Evolutionary conservation across 2,113 vertebrate genomes (phyloP).

Genomic region (Serilophus lunatus): DNA sequence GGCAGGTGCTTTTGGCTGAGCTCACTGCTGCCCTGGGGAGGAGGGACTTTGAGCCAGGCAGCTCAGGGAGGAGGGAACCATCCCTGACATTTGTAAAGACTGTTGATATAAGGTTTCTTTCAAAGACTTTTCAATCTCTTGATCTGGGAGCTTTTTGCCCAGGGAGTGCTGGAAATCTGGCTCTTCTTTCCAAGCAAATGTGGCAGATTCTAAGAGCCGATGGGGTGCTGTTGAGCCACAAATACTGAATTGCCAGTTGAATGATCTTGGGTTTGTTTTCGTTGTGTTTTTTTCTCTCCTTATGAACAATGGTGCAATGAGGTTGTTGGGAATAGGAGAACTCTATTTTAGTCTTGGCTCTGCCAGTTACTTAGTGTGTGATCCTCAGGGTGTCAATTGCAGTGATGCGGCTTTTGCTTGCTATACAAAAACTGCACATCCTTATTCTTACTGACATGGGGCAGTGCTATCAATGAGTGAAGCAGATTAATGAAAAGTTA

Average conservation of each 20-base stretch:
- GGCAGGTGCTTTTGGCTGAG: constrained; percentile 42
- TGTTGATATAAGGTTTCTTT: constrained; percentile 39
- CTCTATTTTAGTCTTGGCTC: neutral
- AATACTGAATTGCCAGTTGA: constrained; percentile 2
- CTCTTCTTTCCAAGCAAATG: constrained; percentile 2
- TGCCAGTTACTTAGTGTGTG: neutral
- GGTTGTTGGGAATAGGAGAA: neutral
- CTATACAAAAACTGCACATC: neutral
- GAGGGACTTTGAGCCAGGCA: neutral
- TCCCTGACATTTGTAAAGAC: constrained; percentile 13
- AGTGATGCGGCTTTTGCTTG: neutral
- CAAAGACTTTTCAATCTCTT: constrained; percentile 41
- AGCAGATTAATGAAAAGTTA: neutral
- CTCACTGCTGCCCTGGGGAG: neutral
- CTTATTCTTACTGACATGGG: neutral
- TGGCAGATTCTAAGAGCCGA: neutral
- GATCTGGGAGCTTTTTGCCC: constrained; percentile 11
- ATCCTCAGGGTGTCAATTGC: neutral
- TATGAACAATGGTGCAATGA: neutral
- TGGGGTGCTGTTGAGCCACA: constrained; percentile 25
- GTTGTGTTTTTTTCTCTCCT: neutral
- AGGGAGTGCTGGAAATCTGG: neutral
- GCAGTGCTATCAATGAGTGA: neutral
- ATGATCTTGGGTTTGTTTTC: neutral
- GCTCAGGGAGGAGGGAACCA: neutral